Evolutionary conservation across 2,797 vertebrate species (phyloP), one percentile per base, ranked within the genome.

Genomic region (Hozukius guyotensis): DNA sequence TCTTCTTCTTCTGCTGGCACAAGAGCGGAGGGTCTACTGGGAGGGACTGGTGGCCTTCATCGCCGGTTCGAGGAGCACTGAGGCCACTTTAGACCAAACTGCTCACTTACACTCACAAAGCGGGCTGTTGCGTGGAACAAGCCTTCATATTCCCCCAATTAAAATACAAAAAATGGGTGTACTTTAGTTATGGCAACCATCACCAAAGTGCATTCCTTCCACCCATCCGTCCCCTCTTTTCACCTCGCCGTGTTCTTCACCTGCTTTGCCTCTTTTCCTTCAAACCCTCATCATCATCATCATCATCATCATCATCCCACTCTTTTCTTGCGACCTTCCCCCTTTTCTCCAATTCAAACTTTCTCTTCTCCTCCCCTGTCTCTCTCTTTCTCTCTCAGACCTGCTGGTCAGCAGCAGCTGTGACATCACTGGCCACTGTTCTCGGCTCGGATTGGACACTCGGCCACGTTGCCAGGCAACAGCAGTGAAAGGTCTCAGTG

Each of bases 361-460:
- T 93, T 94, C 89, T 87, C 84, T 74, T 79, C 83, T 78, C 83
- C 20, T n/a, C 29, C 16, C 2, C 25, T 24, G 18, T 25, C 81
- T 87, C 80, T 88, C 80, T 75, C 88, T 83, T 72, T 80, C 84
- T 82, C 83, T 87, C 90, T 75, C 81, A 88, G 88, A 89, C 91
- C 87, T 90, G 93, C 93, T 95, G 95, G 94, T 96, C 95, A 96
- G 95, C 94, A 94, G 90, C 91, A 93, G 88, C 93, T 91, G 95
- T 96, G 95, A 96, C 95, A 96, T 96, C 96, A 96, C 95, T 82
- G 95, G 95, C 94, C 95, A 95, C 94, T 93, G 93, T 92, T 94
- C 95, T 94, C 91, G 61, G 42, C 94, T 90, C 79, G 91, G 94
- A 96, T 96, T 96, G 96, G 96, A 95, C 95, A 95, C 81, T 95